phyloP scores from a whole-genome alignment of 2,797 vertebrate species.

The Danio kyathit region DNA sequence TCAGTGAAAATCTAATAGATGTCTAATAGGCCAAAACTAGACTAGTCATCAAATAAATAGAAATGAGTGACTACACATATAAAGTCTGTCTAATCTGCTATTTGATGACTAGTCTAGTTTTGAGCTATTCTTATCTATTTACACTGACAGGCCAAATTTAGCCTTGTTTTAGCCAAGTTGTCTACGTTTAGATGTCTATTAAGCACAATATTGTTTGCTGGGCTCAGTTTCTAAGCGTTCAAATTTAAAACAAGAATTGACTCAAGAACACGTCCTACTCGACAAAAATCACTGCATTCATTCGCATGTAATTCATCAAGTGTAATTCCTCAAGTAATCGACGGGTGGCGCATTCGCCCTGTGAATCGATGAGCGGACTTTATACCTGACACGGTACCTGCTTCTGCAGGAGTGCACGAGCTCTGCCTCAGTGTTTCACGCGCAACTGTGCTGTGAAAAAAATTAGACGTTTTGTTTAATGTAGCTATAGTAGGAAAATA shows the following conservation, averaged over 20 bases:
- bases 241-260: background rate
- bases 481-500: too few relatives aligned
- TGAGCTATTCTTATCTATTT: too few relatives aligned
- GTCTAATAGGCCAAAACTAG: too few relatives aligned
- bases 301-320: background rate
- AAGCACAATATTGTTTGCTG: too few relatives aligned
- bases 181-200: too few relatives aligned
- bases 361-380: slow-evolving; percentile 52
- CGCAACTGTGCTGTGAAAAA: background rate
- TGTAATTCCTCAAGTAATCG: slow-evolving; percentile 66
- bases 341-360: slow-evolving; percentile 82
- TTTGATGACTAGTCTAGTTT: too few relatives aligned
- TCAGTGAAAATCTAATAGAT: too few relatives aligned
- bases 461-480: background rate
- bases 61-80: too few relatives aligned
- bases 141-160: too few relatives aligned
- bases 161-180: too few relatives aligned
- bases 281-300: slow-evolving; percentile 23
- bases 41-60: too few relatives aligned
- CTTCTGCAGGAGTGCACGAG: background rate
- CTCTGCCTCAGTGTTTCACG: background rate
- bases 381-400: slow-evolving; percentile 37
- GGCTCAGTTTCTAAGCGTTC: background rate
- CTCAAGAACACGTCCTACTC: background rate
- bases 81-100: too few relatives aligned